These are phyloP conservation scores for Conus canariensis DNA, from an alignment of 2,888 invertebrate species.

Conservation along the genomic window DNA sequence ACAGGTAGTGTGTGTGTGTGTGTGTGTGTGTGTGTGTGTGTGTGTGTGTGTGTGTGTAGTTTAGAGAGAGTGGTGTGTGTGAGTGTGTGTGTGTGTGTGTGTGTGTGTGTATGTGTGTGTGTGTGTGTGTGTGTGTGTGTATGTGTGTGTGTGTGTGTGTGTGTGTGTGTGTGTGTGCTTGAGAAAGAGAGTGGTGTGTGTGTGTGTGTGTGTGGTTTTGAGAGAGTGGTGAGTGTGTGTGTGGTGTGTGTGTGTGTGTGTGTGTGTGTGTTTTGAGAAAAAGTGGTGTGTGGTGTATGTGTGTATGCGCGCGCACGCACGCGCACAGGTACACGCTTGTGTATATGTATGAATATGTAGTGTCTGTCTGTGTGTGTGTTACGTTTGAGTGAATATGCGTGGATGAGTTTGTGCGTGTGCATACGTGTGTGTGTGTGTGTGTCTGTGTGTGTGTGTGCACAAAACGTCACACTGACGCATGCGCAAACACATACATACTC, in stretches of 20 bases:
- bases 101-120: background rate
- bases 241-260: background rate
- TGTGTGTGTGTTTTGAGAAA: background rate
- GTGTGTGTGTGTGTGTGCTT: background rate
- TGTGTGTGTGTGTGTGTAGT: background rate
- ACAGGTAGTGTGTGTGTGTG: constrained; percentile 2
- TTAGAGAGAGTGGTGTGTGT: background rate
- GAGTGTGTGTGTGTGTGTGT: background rate
- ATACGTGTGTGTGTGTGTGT: too few species aligned
- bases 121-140: background rate
- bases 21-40: background rate
- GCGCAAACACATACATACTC: background rate
- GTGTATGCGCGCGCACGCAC: background rate
- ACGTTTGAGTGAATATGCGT: background rate
- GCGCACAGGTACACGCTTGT: background rate
- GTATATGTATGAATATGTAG: background rate
- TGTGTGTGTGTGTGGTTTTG: background rate
- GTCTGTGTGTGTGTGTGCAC: too few species aligned
- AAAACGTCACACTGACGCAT: background rate
- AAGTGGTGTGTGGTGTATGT: background rate
- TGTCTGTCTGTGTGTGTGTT: background rate
- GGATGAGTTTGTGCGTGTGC: too few species aligned
- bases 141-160: background rate
- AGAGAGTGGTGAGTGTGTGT: background rate
- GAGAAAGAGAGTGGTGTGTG: background rate